Evolutionary conservation across 2,888 invertebrate species (phyloP), one percentile per base, ranked within the genome.

Genomic region (Heliconius hortense): DNA sequence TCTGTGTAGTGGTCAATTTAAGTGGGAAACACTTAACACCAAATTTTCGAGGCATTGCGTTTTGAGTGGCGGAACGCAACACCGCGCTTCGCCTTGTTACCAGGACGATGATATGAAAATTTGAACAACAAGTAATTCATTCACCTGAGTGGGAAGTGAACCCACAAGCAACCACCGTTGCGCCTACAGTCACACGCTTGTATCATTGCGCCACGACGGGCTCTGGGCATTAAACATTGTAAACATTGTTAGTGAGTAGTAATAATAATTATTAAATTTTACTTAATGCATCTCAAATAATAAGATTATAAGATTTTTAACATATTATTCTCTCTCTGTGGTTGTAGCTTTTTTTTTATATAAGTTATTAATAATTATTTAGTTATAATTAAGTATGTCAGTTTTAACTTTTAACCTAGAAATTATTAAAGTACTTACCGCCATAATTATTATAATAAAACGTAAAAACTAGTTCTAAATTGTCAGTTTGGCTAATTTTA

Each of bases 371-470:
- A 60, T 60, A 13, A 60, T 60, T 60, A 60, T 59, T n/a, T n/a
- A n/a, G 11, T 11, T n/a, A 24, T n/a, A n/a, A n/a, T 11, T n/a
- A n/a, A n/a, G n/a, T n/a, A 24, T 24, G 11, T 59, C 4, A 59
- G 24, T 15, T 24, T 60, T 60, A 60, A 24, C 24, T 28, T 18
- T 43, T 62, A 62, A 28, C 15, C 26, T 62, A 8, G 7, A 28
- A 18, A 63, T 28, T 8, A 7, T 31, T 63, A 31, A 48, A 48
- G 48, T 18, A 63, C 62, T 63, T 66, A 66, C 66, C 66, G 66
- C 66, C 66, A 39, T 66, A 24, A 24, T 13, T 64, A 7, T 39
- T 63, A 62, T 2, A 28, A 62, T 21, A 2, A 28, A 28, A 62
- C 18, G 7, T 4, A 18, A 18, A 62, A 28, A 60, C 13, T 60